A percentile compares a stretch with the other conserved stretches of the same genome.
Conservation (phyloP, 2,797 vertebrate species). For the Uromys caudimaculatus region DNA sequence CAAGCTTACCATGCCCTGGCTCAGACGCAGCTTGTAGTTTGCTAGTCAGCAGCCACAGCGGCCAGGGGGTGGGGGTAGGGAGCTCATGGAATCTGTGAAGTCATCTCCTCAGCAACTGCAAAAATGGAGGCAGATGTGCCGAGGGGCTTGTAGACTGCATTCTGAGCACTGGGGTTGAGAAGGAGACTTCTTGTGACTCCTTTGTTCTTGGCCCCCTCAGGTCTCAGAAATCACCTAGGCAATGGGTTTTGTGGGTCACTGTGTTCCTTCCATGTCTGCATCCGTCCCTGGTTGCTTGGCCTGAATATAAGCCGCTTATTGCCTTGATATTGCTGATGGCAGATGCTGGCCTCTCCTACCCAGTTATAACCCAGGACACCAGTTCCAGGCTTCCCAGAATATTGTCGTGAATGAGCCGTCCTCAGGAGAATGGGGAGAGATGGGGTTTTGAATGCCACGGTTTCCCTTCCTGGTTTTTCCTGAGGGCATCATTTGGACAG, state of each 20-base stretch:
- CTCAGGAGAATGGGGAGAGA: not conserved
- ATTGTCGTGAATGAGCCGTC: constrained; percentile 64
- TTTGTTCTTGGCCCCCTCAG: not conserved
- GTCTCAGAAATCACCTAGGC: not conserved
- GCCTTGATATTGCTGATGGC: constrained; percentile 61
- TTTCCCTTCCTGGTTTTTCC: constrained; percentile 74
- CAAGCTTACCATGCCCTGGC: not conserved
- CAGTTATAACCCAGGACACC: constrained; percentile 70
- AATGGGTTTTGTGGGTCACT: constrained; percentile 67
- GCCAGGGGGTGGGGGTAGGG: not conserved
- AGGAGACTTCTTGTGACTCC: constrained; percentile 20
- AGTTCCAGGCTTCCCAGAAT: constrained; percentile 71
- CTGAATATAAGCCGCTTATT: constrained; percentile 47
- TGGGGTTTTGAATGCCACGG: constrained; percentile 60
- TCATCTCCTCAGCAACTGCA: not conserved
- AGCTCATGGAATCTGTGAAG: not conserved
- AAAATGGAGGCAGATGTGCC: not conserved
- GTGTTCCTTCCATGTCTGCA: not conserved
- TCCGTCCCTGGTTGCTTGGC: not conserved
- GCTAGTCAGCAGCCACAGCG: not conserved
- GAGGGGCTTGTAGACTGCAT: not conserved
- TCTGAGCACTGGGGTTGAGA: not conserved
- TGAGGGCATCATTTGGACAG: constrained; percentile 62
- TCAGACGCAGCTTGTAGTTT: not conserved
- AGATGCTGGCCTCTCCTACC: constrained; percentile 65